These are phyloP conservation scores for Nemopilema nomurai DNA, from an alignment of 30 jellyfish, hydroid and myxozoan species.

Conservation along the genomic window DNA sequence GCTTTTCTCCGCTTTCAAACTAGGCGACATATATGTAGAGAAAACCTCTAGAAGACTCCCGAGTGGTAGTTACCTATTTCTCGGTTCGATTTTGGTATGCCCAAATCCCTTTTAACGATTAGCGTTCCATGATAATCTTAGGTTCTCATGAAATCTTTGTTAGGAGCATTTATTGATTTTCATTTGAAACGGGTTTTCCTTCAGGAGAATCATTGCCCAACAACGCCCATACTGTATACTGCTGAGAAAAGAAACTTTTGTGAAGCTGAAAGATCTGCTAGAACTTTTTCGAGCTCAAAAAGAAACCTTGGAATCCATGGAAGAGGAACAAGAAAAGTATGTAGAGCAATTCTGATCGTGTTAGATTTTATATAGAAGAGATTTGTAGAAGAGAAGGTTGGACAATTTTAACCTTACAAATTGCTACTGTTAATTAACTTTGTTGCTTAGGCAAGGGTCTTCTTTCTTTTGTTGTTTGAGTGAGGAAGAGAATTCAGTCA, in stretches of 20 bases:
- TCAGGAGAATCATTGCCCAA: conserved; percentile 75
- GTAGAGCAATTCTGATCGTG: background rate
- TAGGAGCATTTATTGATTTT: background rate
- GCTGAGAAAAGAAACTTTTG: conserved; percentile 77
- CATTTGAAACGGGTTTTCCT: background rate
- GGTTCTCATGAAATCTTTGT: no score
- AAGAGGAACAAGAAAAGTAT: conserved; percentile 9
- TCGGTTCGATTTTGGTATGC: no score
- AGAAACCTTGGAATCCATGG: conserved; percentile 5
- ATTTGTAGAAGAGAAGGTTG: no score
- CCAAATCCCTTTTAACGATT: no score
- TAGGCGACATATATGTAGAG: no score
- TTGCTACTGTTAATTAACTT: background rate
- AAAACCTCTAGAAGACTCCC: no score
- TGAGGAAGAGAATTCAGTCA: no score
- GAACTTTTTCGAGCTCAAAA: conserved; percentile 31
- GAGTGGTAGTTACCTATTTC: no score
- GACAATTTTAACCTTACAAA: background rate
- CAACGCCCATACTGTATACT: conserved; percentile 82
- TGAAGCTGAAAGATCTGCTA: conserved; percentile 47
- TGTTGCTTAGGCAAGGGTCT: background rate
- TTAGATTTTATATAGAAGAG: background rate
- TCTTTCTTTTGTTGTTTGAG: no score
- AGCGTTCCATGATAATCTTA: no score
- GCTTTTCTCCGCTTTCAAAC: no score